A percentile compares a stretch with the other conserved stretches of the same genome.
These are phyloP conservation scores for Sinella curviseta DNA, from an alignment of 1,140 invertebrate species.

Conservation along the genomic window DNA sequence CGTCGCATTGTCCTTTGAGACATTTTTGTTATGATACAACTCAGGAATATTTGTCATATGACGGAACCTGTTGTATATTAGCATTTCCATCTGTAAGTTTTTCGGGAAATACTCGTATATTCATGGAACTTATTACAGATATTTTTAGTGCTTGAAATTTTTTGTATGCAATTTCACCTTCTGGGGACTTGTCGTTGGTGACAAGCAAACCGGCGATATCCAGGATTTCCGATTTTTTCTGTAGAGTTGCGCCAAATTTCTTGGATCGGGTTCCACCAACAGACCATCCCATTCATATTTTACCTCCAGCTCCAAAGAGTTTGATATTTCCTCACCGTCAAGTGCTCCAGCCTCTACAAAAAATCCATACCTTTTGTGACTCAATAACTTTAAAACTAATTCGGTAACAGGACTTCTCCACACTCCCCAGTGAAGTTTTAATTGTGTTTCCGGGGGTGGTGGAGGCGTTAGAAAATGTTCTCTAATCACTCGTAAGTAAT, in stretches of 20 bases:
- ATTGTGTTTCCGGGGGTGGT: neutral
- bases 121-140: neutral
- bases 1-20: neutral
- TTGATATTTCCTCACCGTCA: slow-evolving; percentile 54
- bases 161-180: neutral
- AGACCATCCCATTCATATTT: slow-evolving; percentile 52
- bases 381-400: neutral
- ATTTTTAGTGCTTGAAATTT: neutral
- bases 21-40: neutral
- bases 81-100: neutral
- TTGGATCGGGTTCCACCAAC: slow-evolving; percentile 54
- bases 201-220: neutral
- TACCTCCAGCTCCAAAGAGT: slow-evolving; percentile 53
- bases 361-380: slow-evolving; percentile 49
- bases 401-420: neutral
- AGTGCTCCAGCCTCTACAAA: slow-evolving; percentile 55
- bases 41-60: neutral
- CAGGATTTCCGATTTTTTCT: slow-evolving; percentile 51
- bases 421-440: neutral
- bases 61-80: neutral
- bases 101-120: neutral
- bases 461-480: neutral
- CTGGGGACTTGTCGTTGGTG: neutral
- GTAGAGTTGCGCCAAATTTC: slow-evolving; percentile 49
- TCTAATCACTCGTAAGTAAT: neutral